Evolutionary conservation across 1,140 invertebrate species (phyloP), one percentile per base, ranked within the genome.

Genomic region (Battus philenor): DNA sequence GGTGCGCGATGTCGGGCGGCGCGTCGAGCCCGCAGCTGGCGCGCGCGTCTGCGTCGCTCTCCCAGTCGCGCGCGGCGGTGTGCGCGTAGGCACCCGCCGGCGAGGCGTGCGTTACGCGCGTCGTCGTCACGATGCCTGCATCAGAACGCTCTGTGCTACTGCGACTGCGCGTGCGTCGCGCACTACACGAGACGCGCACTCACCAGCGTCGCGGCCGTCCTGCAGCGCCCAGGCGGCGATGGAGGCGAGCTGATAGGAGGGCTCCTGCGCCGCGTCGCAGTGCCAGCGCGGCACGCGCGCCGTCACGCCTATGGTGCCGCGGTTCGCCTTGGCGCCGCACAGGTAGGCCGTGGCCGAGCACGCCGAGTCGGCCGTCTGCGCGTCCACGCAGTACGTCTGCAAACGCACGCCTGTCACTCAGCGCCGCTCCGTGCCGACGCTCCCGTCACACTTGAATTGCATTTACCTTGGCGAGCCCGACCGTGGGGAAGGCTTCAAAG

Each of bases 261-360:
- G 33, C 30, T 89, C 70, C 0, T 81, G 54, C 9, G 88, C 81
- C 0, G 87, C 86, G 11, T 69, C 61, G 55, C 92, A 91, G 48
- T 91, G 87, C 7, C 82, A 66, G 9, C 85, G 68, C n/a, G 78
- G 86, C 1, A 91, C 91, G 4, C 82, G 76, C 0, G 88, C 90
- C 38, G 89, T 90, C 2, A 96, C 87, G 0, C 94, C 94, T 1
- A 95, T 63, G 0, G 91, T 93, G 16, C 88, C 91, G 10, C 88
- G 87, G 67, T 95, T 94, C 1, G 89, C 89, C 75, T 97, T 97
- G 0, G 94, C 90, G 2, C 95, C 95, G 9, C 89, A 87, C 20
- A 96, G 76, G 53, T 93, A 94, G 0, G 95, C 94, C 0, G 94
- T 96, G 2, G 87, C 76, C 0, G 93, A 91, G 36, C 90, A 93